These are phyloP conservation scores for Drosophila miranda DNA, from an alignment of 1,140 invertebrate species.

Conservation along the genomic window DNA sequence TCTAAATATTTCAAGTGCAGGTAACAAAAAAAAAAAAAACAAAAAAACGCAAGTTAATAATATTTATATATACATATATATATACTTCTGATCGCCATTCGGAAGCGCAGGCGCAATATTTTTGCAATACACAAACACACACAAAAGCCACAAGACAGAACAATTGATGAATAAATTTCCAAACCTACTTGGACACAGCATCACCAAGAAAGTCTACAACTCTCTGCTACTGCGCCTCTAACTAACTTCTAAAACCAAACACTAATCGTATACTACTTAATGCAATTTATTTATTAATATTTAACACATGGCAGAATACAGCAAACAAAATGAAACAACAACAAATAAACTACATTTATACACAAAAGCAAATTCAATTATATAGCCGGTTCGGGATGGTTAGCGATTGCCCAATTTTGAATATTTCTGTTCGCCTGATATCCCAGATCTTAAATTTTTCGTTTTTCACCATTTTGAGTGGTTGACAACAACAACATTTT, in stretches of 20 bases:
- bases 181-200: slow-evolving; percentile 31
- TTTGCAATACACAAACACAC: slow-evolving; percentile 35
- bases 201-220: slow-evolving; percentile 31
- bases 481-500: too few species aligned
- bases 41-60: slow-evolving; percentile 48
- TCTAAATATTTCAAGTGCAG: slow-evolving; percentile 55
- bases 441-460: too few species aligned
- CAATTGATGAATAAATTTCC: slow-evolving; percentile 28
- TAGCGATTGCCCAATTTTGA: too few species aligned
- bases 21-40: slow-evolving; percentile 17
- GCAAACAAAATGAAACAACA: slow-evolving; percentile 37
- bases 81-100: slow-evolving; percentile 35
- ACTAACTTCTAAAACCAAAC: slow-evolving; percentile 53
- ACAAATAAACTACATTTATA: slow-evolving; percentile 55
- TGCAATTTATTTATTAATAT: slow-evolving; percentile 60
- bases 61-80: slow-evolving; percentile 44
- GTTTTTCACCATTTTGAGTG: too few species aligned
- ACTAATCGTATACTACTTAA: slow-evolving; percentile 58
- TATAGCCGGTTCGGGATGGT: neutral
- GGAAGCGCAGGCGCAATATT: slow-evolving; percentile 47
- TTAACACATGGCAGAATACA: slow-evolving; percentile 50
- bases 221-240: slow-evolving; percentile 58
- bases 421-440: too few species aligned
- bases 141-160: slow-evolving; percentile 5
- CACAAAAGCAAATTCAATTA: slow-evolving; percentile 20